phyloP scores from a whole-genome alignment of 2,888 invertebrate genomes.

The Alentia gelatinosa region DNA sequence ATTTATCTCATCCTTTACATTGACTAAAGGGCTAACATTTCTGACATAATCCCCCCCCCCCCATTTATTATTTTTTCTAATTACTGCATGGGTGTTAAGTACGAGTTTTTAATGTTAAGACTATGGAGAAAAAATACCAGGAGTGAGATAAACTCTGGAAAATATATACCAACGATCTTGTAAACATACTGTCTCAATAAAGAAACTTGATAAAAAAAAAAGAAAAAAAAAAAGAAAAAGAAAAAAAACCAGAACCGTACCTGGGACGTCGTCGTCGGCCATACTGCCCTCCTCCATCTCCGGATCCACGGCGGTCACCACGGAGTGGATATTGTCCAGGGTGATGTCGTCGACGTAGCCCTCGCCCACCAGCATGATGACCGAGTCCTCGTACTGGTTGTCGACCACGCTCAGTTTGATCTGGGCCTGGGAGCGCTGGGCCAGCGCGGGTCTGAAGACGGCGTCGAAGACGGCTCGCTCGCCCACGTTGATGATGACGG shows the following conservation, averaged over 20 bases:
- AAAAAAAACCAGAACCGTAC: not conserved
- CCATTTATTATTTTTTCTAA: too few species aligned
- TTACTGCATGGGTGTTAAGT: too few species aligned
- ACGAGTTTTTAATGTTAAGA: too few species aligned
- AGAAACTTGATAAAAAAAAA: too few species aligned
- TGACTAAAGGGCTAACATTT: too few species aligned
- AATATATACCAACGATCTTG: too few species aligned
- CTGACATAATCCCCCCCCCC: too few species aligned
- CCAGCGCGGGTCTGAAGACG: slow-evolving; percentile 72
- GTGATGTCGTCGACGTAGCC: slow-evolving; percentile 82
- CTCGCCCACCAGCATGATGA: slow-evolving; percentile 81
- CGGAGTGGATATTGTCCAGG: slow-evolving; percentile 81
- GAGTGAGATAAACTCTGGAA: too few species aligned
- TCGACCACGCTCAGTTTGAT: slow-evolving; percentile 82
- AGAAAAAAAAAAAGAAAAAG: too few species aligned
- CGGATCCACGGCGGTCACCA: slow-evolving; percentile 67
- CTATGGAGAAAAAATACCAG: too few species aligned
- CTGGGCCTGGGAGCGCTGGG: slow-evolving; percentile 76
- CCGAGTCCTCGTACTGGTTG: slow-evolving; percentile 84
- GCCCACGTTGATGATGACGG: slow-evolving; percentile 76
- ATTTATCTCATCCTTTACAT: too few species aligned
- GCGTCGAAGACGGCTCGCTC: slow-evolving; percentile 76
- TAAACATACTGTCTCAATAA: too few species aligned
- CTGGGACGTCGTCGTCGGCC: slow-evolving; percentile 79
- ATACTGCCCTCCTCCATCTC: slow-evolving; percentile 76